These are phyloP conservation scores for Noctuana brunneofusca DNA, from an alignment of 2,888 invertebrate genomes.

Conservation along the genomic window DNA sequence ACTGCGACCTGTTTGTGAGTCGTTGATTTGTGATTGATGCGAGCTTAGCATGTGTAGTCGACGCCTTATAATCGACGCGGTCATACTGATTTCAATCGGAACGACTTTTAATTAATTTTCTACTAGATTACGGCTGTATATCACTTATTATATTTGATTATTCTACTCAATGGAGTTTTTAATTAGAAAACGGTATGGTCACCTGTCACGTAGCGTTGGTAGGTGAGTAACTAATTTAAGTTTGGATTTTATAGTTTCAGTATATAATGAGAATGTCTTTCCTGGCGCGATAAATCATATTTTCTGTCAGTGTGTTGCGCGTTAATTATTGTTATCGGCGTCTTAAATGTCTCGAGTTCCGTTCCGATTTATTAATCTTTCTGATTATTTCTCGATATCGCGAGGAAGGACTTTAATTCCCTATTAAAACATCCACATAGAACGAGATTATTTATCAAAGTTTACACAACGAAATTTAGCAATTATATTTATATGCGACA, in stretches of 20 bases:
- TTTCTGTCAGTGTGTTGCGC: conserved; percentile 30
- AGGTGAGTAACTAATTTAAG: conserved; percentile 37
- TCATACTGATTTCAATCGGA: conserved; percentile 73
- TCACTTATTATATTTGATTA: conserved; percentile 55
- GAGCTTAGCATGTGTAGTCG: conserved; percentile 11
- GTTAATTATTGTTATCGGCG: conserved; percentile 32
- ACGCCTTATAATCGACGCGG: conserved; percentile 62
- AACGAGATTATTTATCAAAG: not conserved
- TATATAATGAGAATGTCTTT: conserved; percentile 39
- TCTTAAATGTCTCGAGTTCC: conserved; percentile 28
- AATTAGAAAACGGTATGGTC: conserved; percentile 43
- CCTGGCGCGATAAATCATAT: conserved; percentile 30
- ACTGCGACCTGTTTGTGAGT: conserved; percentile 6
- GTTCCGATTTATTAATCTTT: conserved; percentile 32
- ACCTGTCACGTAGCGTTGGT: conserved; percentile 28
- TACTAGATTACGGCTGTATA: conserved; percentile 66
- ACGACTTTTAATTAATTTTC: conserved; percentile 77
- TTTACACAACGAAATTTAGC: not conserved
- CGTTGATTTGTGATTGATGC: conserved; percentile 5
- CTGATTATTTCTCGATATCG: conserved; percentile 28
- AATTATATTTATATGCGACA: not conserved
- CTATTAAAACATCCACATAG: not conserved
- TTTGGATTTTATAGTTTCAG: conserved; percentile 40
- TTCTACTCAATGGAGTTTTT: conserved; percentile 40
- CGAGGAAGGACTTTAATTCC: conserved; percentile 15